Conservation (phyloP, 1,140 invertebrate genomes). For the Psilanteris sp. region DNA sequence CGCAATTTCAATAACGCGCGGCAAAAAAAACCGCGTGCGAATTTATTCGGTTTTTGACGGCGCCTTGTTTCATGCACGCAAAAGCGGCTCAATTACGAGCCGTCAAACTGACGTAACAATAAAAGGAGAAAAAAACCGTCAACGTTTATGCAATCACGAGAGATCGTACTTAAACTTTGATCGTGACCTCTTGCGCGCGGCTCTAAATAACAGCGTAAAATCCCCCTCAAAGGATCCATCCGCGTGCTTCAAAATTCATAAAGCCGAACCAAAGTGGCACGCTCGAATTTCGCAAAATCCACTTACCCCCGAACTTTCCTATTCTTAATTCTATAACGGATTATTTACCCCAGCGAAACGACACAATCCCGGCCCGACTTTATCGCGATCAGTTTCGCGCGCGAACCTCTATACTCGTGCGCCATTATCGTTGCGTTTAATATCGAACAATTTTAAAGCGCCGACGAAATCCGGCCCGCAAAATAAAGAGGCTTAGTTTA, state of each 20-base stretch:
- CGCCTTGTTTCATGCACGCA: constrained; percentile 11
- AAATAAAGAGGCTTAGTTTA: constrained; percentile 13
- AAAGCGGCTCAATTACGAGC: constrained; percentile 14
- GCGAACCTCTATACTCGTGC: not conserved
- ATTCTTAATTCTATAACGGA: constrained; percentile 43
- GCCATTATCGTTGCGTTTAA: constrained; percentile 13
- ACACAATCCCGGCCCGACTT: not conserved
- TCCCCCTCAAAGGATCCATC: not conserved
- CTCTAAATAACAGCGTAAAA: too few relatives aligned
- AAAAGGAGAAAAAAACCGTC: constrained; percentile 4
- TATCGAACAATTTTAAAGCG: constrained; percentile 24
- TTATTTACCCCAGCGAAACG: constrained; percentile 40
- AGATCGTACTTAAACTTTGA: constrained; percentile 5
- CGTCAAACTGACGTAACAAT: constrained; percentile 14
- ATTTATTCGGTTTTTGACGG: constrained; percentile 36
- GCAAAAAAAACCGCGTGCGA: constrained; percentile 15
- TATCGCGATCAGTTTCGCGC: constrained; percentile 21
- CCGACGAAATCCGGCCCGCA: not conserved
- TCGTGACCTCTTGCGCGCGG: too few relatives aligned
- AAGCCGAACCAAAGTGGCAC: constrained; percentile 1
- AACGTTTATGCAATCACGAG: not conserved
- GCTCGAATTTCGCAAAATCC: constrained; percentile 29
- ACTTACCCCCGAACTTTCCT: constrained; percentile 26
- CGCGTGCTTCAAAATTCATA: constrained; percentile 1
- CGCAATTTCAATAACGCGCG: constrained; percentile 19